A percentile compares a stretch with the other conserved stretches of the same genome.
These are phyloP conservation scores for Argentina silus DNA, from an alignment of 2,797 vertebrate genomes.

Conservation along the genomic window DNA sequence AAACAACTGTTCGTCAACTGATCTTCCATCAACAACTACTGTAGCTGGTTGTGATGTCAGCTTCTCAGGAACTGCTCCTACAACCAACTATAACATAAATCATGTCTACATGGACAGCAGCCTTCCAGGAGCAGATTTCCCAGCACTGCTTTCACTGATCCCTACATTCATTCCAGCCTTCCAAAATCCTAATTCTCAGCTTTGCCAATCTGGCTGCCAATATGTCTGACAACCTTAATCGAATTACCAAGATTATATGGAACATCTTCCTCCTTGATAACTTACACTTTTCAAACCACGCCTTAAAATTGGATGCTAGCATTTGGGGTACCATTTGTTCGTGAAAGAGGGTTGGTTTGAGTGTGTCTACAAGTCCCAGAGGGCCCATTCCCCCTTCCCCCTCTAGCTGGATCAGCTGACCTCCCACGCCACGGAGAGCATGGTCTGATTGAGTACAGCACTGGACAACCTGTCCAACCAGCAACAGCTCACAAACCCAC, in stretches of 20 bases:
- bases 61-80: too few relatives aligned
- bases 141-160: conserved; percentile 47
- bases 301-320: conserved; percentile 29
- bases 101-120: conserved; percentile 30
- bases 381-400: conserved; percentile 17
- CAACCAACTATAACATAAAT: too few relatives aligned
- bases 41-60: too few relatives aligned
- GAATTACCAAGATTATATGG: conserved; percentile 45
- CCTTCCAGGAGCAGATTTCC: conserved; percentile 32
- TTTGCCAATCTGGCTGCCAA: conserved; percentile 34
- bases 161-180: conserved; percentile 27
- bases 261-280: conserved; percentile 12
- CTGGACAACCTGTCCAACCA: conserved; percentile 48
- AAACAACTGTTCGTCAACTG: too few relatives aligned
- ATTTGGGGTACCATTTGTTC: conserved; percentile 8
- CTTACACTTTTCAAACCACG: conserved; percentile 37
- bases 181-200: conserved; percentile 46
- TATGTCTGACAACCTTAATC: conserved; percentile 42
- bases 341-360: conserved; percentile 29
- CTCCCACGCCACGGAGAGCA: conserved; percentile 39
- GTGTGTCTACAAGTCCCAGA: conserved; percentile 11
- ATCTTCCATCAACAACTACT: too few relatives aligned
- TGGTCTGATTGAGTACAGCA: conserved; percentile 43
- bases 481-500: conserved; percentile 40
- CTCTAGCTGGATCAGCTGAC: conserved; percentile 45